phyloP scores from a whole-genome alignment of 1,140 invertebrate species.

The Holcopasites calliopsidis region DNA sequence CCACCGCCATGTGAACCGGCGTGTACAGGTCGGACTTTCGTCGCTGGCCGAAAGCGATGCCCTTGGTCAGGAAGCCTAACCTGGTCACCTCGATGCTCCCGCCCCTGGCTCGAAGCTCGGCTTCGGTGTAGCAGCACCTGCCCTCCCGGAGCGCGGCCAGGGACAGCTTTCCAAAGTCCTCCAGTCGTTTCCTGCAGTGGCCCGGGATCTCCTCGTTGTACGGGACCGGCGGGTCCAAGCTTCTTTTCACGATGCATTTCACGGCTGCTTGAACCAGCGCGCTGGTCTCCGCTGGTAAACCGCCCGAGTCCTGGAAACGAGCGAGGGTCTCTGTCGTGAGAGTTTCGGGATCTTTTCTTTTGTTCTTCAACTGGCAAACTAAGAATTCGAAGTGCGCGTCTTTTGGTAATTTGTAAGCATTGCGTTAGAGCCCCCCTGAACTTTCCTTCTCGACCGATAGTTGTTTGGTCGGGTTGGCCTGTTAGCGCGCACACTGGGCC shows the following conservation, averaged over 20 bases:
- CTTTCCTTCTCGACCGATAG: no score
- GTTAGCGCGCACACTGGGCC: no score
- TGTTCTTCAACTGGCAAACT: no score
- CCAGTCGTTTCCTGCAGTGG: constrained; percentile 78
- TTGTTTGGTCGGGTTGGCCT: no score
- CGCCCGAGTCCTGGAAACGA: constrained; percentile 65
- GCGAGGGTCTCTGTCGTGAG: no score
- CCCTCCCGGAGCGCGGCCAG: constrained; percentile 77
- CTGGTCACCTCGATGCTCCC: constrained; percentile 75
- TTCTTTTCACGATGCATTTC: constrained; percentile 76
- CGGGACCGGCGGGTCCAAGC: constrained; percentile 68
- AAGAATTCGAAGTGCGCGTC: no score
- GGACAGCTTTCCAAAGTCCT: constrained; percentile 79
- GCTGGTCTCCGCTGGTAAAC: constrained; percentile 68
- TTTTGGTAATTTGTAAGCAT: no score
- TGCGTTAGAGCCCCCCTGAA: no score
- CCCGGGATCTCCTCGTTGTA: constrained; percentile 74
- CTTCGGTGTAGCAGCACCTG: constrained; percentile 76
- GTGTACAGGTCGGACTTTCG: constrained; percentile 75
- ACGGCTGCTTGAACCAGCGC: constrained; percentile 76
- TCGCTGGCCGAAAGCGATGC: constrained; percentile 72
- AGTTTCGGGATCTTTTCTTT: no score
- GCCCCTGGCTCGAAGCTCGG: constrained; percentile 74
- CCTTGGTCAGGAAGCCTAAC: constrained; percentile 76
- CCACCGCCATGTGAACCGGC: constrained; percentile 79